These are phyloP conservation scores for Dusona sp. DNA, from an alignment of 2,888 invertebrate species.

Conservation along the genomic window DNA sequence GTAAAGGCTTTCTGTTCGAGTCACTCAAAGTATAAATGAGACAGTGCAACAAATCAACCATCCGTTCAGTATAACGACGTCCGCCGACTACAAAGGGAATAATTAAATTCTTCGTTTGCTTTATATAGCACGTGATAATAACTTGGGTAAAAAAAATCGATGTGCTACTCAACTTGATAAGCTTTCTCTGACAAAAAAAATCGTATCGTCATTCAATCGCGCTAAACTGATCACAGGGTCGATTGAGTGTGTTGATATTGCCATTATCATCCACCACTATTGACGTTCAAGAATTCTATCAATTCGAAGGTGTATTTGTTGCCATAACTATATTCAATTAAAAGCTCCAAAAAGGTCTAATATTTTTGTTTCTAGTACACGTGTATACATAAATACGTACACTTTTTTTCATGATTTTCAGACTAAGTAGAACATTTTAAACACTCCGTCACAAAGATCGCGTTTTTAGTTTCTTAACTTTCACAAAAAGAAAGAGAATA, in stretches of 20 bases:
- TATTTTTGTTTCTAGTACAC: neutral
- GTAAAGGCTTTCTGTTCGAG: neutral
- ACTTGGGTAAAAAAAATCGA: neutral
- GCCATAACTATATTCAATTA: neutral
- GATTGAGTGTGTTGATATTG: neutral
- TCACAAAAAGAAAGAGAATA: conserved; percentile 6
- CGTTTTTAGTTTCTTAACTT: neutral
- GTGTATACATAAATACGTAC: neutral
- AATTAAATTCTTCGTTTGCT: neutral
- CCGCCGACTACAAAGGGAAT: neutral
- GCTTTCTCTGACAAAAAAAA: neutral
- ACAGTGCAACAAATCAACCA: neutral
- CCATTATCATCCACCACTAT: neutral
- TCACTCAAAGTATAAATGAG: neutral
- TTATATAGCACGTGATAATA: neutral
- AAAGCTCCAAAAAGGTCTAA: neutral
- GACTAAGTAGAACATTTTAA: neutral
- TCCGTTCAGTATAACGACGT: neutral
- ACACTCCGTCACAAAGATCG: neutral
- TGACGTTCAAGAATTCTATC: no score
- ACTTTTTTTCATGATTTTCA: neutral
- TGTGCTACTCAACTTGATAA: neutral
- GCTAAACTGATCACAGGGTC: neutral
- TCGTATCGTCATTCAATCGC: neutral
- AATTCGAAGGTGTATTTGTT: no score